phyloP scores from a whole-genome alignment of 2,888 invertebrate species.

The Tipula helvola region DNA sequence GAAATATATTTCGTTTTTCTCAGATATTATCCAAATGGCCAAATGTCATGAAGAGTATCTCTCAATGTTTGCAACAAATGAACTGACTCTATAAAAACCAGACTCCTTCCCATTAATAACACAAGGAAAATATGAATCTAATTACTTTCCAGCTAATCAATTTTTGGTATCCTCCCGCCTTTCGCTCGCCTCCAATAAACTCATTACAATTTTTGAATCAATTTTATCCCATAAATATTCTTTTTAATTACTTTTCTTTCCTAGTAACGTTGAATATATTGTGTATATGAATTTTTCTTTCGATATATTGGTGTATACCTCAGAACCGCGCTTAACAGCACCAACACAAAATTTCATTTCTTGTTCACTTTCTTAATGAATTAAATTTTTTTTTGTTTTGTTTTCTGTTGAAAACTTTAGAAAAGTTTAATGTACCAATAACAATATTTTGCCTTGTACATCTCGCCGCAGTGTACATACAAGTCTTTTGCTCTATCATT shows the following conservation, averaged over 20 bases:
- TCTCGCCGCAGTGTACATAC: not conserved
- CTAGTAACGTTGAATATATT: not conserved
- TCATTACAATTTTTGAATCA: not conserved
- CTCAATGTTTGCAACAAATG: no score
- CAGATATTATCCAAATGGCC: no score
- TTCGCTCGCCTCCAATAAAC: not conserved
- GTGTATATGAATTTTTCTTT: not conserved
- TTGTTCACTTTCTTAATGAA: not conserved
- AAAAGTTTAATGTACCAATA: not conserved
- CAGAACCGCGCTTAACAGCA: not conserved
- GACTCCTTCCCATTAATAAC: not conserved
- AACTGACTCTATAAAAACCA: no score
- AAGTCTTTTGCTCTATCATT: not conserved
- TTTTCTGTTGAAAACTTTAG: not conserved
- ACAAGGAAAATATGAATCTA: not conserved
- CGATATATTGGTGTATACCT: not conserved
- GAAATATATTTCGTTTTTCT: no score
- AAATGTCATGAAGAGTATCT: no score
- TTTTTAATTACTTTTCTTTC: not conserved
- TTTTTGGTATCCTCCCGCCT: not conserved
- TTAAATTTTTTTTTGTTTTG: not conserved
- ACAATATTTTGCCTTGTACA: not conserved
- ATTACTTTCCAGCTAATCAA: not conserved
- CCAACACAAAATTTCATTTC: not conserved
- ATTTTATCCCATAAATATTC: not conserved